These are phyloP conservation scores for Pelagia noctiluca DNA, from an alignment of 30 jellyfish, hydroid and myxozoan genomes.

Conservation along the genomic window DNA sequence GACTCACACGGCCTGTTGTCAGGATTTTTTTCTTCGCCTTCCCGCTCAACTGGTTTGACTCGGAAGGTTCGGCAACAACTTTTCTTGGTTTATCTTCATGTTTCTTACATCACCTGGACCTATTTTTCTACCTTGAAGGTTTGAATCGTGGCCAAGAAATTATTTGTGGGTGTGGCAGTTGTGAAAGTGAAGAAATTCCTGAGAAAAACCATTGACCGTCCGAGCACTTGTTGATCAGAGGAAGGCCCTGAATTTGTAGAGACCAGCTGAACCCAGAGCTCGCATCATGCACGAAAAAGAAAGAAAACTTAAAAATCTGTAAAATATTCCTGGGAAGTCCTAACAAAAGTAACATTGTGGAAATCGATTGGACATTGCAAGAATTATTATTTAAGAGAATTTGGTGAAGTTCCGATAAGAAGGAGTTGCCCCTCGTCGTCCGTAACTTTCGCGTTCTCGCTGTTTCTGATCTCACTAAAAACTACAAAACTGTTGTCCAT, in stretches of 20 bases:
- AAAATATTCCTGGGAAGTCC: not conserved
- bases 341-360: not conserved
- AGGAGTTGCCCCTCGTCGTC: not conserved
- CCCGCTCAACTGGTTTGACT: not conserved
- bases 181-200: not conserved
- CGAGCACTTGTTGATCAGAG: slow-evolving; percentile 4
- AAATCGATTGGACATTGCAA: not conserved
- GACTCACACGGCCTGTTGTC: not conserved
- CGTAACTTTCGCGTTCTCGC: not conserved
- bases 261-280: not conserved
- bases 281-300: slow-evolving; percentile 1
- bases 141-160: not conserved
- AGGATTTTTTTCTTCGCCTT: not conserved
- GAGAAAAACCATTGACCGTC: not conserved
- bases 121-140: not conserved
- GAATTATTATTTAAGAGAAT: not conserved
- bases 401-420: not conserved
- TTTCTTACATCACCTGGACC: not conserved
- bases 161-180: slow-evolving; percentile 1
- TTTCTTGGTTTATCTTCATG: not conserved
- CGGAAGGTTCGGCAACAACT: not conserved
- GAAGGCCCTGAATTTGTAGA: not conserved
- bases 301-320: not conserved
- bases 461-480: not conserved
- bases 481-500: not conserved